Conservation (phyloP, 2,113 vertebrate species). For the Propithecus coquereli region DNA sequence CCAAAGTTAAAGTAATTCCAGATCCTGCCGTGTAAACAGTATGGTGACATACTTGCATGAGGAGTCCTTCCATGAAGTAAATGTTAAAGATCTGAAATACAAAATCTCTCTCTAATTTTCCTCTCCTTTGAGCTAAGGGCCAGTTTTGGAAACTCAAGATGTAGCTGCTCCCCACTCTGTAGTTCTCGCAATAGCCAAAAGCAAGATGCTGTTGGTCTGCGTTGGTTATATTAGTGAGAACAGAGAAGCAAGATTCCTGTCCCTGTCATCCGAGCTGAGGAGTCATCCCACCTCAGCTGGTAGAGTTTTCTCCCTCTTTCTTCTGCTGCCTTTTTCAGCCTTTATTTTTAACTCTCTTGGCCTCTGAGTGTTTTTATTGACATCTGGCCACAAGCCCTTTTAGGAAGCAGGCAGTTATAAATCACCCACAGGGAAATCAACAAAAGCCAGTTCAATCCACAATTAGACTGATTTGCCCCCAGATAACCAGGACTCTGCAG, state of each 20-base stretch:
- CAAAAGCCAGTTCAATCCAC: slow-evolving; percentile 15
- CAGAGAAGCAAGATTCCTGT: not conserved
- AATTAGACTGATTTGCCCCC: slow-evolving; percentile 17
- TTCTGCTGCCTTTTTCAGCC: not conserved
- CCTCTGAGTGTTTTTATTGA: slow-evolving; percentile 43
- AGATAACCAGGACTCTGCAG: slow-evolving; percentile 26
- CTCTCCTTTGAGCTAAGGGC: not conserved
- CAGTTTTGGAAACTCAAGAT: not conserved
- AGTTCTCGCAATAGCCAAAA: not conserved
- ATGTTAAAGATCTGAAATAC: not conserved
- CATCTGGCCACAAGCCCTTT: slow-evolving; percentile 30
- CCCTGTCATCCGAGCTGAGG: not conserved
- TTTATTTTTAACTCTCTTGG: slow-evolving; percentile 61
- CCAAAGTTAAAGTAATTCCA: not conserved
- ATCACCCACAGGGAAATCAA: slow-evolving; percentile 44
- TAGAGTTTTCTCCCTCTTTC: not conserved
- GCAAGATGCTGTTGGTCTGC: not conserved
- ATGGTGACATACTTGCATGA: not conserved
- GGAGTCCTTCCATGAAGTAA: not conserved
- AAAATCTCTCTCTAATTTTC: not conserved
- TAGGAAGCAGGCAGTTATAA: slow-evolving; percentile 60
- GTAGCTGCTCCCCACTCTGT: not conserved
- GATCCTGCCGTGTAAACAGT: not conserved
- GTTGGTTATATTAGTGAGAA: not conserved
- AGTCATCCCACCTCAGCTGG: not conserved